A percentile compares a stretch with the other conserved stretches of the same genome.
Conservation (phyloP, 1,140 invertebrate genomes). For the Cryptotermes secundus region DNA sequence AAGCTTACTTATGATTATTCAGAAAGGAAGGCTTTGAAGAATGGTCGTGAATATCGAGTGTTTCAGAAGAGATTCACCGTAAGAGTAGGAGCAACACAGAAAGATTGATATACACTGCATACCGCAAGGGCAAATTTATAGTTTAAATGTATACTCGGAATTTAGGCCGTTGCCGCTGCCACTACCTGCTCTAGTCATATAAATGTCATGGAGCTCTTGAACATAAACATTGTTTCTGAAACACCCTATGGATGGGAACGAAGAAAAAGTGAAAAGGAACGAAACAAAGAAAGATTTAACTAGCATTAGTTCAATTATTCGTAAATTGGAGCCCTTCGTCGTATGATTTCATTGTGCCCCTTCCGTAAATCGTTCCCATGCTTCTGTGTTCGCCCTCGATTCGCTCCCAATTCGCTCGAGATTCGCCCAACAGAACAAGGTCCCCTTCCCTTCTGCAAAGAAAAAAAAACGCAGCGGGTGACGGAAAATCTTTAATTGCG, state of each 20-base stretch:
- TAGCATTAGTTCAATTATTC: slow-evolving; percentile 20
- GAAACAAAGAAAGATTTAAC: slow-evolving; percentile 14
- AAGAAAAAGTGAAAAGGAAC: neutral
- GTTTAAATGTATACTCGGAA: too few species aligned
- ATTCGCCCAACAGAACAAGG: slow-evolving; percentile 9
- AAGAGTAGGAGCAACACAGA: too few species aligned
- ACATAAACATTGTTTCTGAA: neutral
- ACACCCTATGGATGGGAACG: neutral
- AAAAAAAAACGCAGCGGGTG: slow-evolving; percentile 21
- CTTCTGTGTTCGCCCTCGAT: neutral
- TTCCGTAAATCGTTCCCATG: neutral
- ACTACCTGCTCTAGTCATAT: too few species aligned
- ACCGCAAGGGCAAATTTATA: too few species aligned
- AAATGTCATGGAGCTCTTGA: too few species aligned
- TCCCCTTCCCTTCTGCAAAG: neutral
- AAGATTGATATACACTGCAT: too few species aligned
- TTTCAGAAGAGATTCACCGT: too few species aligned
- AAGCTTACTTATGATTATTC: too few species aligned
- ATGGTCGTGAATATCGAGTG: too few species aligned
- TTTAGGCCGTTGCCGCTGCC: too few species aligned
- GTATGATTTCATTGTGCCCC: neutral
- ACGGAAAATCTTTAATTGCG: slow-evolving; percentile 33
- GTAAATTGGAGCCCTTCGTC: slow-evolving; percentile 10
- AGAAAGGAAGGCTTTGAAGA: too few species aligned
- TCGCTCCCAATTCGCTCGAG: neutral